Evolutionary conservation across 2,113 vertebrate species (phyloP), one percentile per base, ranked within the genome.

Genomic region (Clarias batrachus): DNA sequence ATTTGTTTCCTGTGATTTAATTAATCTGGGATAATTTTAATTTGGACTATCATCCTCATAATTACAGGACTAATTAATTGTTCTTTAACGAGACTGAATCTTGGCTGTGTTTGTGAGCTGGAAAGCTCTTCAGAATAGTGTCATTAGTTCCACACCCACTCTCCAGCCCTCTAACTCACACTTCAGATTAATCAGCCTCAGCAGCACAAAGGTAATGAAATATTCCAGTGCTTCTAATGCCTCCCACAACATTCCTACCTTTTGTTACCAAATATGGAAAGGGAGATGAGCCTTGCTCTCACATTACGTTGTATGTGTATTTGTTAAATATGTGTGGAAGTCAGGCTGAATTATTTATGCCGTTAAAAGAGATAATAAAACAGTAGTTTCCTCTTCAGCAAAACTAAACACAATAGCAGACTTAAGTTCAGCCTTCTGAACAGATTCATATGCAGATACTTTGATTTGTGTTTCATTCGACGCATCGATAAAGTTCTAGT

Each of bases 141-240:
- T 81, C 76, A 80, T 87, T 83, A 80, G 57, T 88, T 87, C 37
- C 84, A 84, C 87, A 89, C 87, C 79, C 62, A 81, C 84, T 90
- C 92, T 16, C 90, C 56, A 88, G 71, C 92, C 93, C 84, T 74
- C 91, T 93, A 93, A 92, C 94, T 94, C 94, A 93, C 94, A 93
- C 93, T 92, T 92, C 91, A 91, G 92, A 91, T 93, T 95, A 94
- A 95, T 94, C 92, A 93, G 93, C 91, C 90, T 89, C 91, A 90
- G 91, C 88, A 91, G 89, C 91, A 91, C 91, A 92, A 94, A 92
- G 54, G 82, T 93, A 93, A 92, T 90, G 92, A 94, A 92, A 91
- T 91, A 91, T 92, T 92, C 90, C 89, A 90, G 87, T 91, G 91
- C 94, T 94, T 91, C 87, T 81, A 89, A 16, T 91, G 87, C 62